Base-by-base conservation (phyloP, 2,888 invertebrate genomes). In the Sminthurinus aureus region DNA sequence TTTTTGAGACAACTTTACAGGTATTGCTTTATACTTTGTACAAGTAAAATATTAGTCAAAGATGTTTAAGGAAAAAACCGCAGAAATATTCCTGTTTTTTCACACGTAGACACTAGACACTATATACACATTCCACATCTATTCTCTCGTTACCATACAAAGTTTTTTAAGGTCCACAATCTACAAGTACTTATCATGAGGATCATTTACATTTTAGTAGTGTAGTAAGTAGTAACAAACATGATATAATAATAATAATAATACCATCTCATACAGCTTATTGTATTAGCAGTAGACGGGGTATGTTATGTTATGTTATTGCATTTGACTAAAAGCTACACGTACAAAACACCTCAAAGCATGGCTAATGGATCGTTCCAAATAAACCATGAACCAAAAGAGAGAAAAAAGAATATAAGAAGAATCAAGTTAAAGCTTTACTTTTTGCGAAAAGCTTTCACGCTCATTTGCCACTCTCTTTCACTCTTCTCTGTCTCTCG, bases 391-490 rank as follows among this genome's bases (percentile, higher is more conserved):
- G 75, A 75, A 75, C 75, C 75, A 75, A 69, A 58, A 58, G 58
- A 58, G 58, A 58, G 20, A 20, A 11, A 69, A 38, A 38, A 38
- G 38, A 38, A 38, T 38, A 6, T 4, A 6, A 69, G 69, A 69
- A 69, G 69, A 22, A 20, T 22, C 69, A 69, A 87, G 80, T 79
- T 79, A 86, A 86, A 87, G 85, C 86, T 87, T 88, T 86, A 87
- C 87, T 86, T 86, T 87, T 84, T 81, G 83, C 86, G 85, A 82
- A 86, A 86, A 82, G 84, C 85, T 84, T 85, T 84, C 85, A 83
- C 83, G 85, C 82, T 82, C 79, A 83, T 83, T 85, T 85, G 69
- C 74, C 50, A 38, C 73, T 73, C 73, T 73, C 26, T 69, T 24
- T n/a, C 24, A 73, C 38, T 58, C 58, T 38, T 38, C 58, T 58